Percentiles rank a stretch among this genome's conserved stretches.
phyloP scores from a whole-genome alignment of 2,888 invertebrate species.

The Cyclophora albipunctata region DNA sequence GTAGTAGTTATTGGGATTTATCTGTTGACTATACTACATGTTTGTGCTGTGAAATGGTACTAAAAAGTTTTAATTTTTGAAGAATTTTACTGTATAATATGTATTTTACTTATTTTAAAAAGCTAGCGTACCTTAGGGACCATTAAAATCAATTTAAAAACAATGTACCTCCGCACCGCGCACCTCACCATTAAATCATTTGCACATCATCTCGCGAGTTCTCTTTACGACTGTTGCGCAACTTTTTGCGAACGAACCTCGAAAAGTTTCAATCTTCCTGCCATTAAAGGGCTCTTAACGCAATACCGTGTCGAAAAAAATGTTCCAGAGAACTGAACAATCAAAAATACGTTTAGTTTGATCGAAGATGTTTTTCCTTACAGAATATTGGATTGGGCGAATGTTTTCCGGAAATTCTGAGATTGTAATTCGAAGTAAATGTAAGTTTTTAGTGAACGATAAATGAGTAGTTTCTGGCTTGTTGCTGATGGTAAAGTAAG shows the following conservation, averaged over 20 bases:
- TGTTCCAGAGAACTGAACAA: slow-evolving; percentile 32
- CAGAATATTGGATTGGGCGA: background rate
- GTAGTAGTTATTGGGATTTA: too few relatives aligned
- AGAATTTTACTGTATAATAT: too few relatives aligned
- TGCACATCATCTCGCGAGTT: slow-evolving; percentile 43
- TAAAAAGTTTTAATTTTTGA: too few relatives aligned
- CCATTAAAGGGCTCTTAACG: slow-evolving; percentile 64
- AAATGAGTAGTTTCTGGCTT: too few relatives aligned
- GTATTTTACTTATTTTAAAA: too few relatives aligned
- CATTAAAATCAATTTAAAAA: background rate
- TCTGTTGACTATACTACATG: too few relatives aligned
- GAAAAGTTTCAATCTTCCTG: slow-evolving; percentile 67
- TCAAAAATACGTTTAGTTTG: slow-evolving; percentile 56
- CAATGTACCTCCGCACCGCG: slow-evolving; percentile 1
- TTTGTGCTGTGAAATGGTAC: too few relatives aligned
- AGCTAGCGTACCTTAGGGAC: too few relatives aligned
- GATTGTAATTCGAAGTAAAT: too few relatives aligned
- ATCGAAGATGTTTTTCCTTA: slow-evolving; percentile 28
- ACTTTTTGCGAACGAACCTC: slow-evolving; percentile 44
- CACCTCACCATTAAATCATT: slow-evolving; percentile 37
- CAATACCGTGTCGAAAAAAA: slow-evolving; percentile 30
- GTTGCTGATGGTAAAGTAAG: too few relatives aligned
- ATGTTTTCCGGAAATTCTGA: background rate
- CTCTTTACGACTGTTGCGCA: slow-evolving; percentile 50
- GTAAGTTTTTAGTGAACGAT: too few relatives aligned